A percentile compares a stretch with the other conserved stretches of the same genome.
These are phyloP conservation scores for Tragelaphus imberbis DNA, from an alignment of 2,113 vertebrate genomes.

Conservation along the genomic window DNA sequence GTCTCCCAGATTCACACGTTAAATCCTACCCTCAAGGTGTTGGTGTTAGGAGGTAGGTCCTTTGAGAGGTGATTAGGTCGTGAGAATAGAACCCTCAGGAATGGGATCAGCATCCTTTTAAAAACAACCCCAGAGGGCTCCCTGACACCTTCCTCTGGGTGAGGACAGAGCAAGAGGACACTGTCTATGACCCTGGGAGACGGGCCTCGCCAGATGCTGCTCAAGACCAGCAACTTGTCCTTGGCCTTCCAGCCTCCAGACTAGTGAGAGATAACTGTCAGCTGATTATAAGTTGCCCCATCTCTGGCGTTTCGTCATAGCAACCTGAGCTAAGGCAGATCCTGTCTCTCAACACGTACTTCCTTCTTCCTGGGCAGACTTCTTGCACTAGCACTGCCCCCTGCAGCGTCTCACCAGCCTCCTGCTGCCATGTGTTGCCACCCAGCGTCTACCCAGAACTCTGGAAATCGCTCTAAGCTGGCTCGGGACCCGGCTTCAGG, in stretches of 20 bases:
- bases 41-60: background rate
- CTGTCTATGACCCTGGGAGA: background rate
- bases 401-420: fast-evolving
- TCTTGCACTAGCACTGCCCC: fast-evolving
- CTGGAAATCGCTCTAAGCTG: background rate
- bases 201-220: fast-evolving
- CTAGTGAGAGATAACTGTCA: fast-evolving
- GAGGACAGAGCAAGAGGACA: background rate
- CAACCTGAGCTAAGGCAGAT: background rate
- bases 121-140: background rate
- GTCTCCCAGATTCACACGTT: background rate
- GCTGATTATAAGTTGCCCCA: fast-evolving
- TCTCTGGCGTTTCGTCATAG: fast-evolving
- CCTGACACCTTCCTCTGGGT: background rate
- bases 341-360: background rate
- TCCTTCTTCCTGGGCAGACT: no score
- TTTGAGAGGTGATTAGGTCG: background rate
- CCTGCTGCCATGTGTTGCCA: background rate
- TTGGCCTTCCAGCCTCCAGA: background rate
- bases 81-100: background rate
- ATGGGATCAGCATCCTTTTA: background rate
- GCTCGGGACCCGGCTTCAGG: fast-evolving
- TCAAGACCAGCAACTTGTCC: background rate
- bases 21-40: background rate
- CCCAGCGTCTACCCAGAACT: background rate